These are phyloP conservation scores for Dipodomys spectabilis DNA, from an alignment of 2,113 vertebrate species.

Conservation along the genomic window DNA sequence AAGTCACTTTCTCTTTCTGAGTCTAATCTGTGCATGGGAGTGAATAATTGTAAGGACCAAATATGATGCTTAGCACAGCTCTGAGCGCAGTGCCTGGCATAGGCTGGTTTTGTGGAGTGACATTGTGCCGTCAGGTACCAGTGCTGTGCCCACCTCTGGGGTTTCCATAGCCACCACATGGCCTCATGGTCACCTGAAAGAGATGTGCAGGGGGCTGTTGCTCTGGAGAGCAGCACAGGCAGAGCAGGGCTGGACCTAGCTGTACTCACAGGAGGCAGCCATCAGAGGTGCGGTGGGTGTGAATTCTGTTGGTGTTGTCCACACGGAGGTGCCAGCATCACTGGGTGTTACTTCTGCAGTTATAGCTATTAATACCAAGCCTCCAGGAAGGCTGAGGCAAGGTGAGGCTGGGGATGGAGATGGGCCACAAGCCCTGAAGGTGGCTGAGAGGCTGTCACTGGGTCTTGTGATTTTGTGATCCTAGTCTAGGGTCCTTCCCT, in stretches of 20 bases:
- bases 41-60: not conserved
- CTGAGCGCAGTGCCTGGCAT: not conserved
- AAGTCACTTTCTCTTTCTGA: not conserved
- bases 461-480: not conserved
- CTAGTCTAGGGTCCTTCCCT: not conserved
- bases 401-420: not conserved
- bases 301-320: not conserved
- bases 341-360: not conserved
- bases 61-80: not conserved
- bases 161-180: not conserved
- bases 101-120: not conserved
- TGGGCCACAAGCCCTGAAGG: not conserved
- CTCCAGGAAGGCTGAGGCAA: not conserved
- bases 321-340: not conserved
- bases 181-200: no score
- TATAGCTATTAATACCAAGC: not conserved
- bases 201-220: no score
- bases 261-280: not conserved
- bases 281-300: not conserved
- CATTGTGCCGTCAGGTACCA: not conserved
- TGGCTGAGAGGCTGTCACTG: not conserved
- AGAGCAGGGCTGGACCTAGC: not conserved
- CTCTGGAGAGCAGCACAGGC: not conserved
- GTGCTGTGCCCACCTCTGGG: not conserved
- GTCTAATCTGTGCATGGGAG: not conserved